Percentiles rank a stretch among this genome's conserved stretches.
Conservation (phyloP, 2,888 invertebrate species). For the Autographa gamma region DNA sequence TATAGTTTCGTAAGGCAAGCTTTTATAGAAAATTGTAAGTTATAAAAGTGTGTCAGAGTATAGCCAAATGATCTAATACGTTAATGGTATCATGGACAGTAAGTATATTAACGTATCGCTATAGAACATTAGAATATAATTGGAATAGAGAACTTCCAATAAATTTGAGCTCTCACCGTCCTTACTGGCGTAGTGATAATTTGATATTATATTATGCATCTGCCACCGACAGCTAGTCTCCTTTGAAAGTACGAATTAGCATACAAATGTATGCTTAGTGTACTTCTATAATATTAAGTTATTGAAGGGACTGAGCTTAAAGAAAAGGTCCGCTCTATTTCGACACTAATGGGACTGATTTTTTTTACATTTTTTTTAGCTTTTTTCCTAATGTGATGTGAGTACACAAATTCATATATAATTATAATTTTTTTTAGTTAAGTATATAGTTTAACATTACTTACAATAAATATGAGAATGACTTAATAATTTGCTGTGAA, state of each 20-base stretch:
- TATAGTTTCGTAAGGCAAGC: neutral
- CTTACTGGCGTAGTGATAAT: slow-evolving; percentile 11
- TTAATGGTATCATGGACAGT: too few species aligned
- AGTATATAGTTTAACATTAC: too few species aligned
- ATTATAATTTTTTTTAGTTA: too few species aligned
- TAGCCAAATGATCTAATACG: neutral
- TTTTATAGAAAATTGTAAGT: neutral
- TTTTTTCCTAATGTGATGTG: too few species aligned
- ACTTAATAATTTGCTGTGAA: too few species aligned
- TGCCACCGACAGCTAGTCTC: slow-evolving; percentile 29
- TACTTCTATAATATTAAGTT: neutral
- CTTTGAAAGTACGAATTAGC: slow-evolving; percentile 20
- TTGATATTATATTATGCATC: slow-evolving; percentile 32
- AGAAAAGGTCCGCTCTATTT: too few species aligned
- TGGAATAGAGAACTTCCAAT: slow-evolving; percentile 16
- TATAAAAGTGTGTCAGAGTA: neutral
- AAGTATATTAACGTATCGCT: neutral
- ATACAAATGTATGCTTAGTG: slow-evolving; percentile 9
- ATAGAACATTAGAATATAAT: neutral
- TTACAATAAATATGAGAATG: too few species aligned
- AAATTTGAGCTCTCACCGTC: slow-evolving; percentile 37
- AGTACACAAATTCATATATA: too few species aligned
- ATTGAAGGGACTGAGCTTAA: neutral
- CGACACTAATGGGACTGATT: too few species aligned
- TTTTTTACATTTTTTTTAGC: too few species aligned